These are phyloP conservation scores for Ectemnius cavifrons DNA, from an alignment of 2,888 invertebrate genomes.

Conservation along the genomic window DNA sequence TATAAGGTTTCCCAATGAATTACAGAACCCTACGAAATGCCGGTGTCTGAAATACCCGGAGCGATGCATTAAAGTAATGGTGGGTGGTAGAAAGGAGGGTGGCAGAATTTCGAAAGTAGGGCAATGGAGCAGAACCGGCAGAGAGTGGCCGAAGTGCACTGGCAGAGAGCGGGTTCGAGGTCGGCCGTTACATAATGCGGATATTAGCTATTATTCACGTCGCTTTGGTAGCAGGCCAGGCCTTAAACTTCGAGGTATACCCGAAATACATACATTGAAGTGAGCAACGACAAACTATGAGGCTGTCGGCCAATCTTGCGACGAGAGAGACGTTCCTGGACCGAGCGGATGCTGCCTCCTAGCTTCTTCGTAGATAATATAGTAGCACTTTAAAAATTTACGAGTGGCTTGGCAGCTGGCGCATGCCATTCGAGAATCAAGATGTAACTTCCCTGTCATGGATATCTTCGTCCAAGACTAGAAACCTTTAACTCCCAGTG, in stretches of 20 bases:
- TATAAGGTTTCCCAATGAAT: too few relatives aligned
- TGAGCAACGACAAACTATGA: constrained; percentile 22
- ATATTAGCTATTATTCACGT: constrained; percentile 58
- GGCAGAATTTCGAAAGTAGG: constrained; percentile 40
- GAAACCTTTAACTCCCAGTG: too few relatives aligned
- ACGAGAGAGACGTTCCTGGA: not conserved
- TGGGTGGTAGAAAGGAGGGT: constrained; percentile 32
- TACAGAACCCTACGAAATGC: too few relatives aligned
- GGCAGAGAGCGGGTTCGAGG: constrained; percentile 51
- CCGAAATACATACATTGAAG: constrained; percentile 34
- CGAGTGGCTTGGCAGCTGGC: not conserved
- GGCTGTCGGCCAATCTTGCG: not conserved
- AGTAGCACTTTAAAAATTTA: not conserved
- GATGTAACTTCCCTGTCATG: too few relatives aligned
- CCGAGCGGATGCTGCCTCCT: not conserved
- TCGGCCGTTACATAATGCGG: constrained; percentile 50
- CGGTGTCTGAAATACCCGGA: not conserved
- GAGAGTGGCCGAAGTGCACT: too few relatives aligned
- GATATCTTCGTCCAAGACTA: too few relatives aligned
- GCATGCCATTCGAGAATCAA: not conserved
- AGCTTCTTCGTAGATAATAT: constrained; percentile 2
- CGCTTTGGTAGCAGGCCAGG: constrained; percentile 50
- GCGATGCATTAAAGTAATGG: constrained; percentile 27
- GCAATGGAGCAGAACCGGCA: constrained; percentile 45
- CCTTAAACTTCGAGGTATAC: constrained; percentile 28